phyloP scores from a whole-genome alignment of 2,797 vertebrate genomes.

The Eospalax fontanierii region DNA sequence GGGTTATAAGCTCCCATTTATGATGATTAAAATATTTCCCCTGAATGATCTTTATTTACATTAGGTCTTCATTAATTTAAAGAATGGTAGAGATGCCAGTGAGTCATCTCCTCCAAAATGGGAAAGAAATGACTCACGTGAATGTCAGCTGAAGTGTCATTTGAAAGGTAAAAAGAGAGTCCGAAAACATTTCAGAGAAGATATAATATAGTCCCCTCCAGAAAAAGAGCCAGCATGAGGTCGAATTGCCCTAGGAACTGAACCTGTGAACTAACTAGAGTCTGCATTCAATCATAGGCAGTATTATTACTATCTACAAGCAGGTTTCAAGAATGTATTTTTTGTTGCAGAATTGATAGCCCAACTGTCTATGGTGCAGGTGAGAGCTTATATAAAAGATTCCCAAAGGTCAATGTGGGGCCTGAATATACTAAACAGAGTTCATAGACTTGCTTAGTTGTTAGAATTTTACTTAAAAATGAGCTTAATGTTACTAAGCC shows the following conservation, averaged over 20 bases:
- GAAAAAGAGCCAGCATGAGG: not conserved
- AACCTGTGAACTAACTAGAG: not conserved
- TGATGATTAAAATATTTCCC: slow-evolving; percentile 13
- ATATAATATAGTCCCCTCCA: not conserved
- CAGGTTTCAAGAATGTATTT: not conserved
- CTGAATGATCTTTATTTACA: slow-evolving; percentile 44
- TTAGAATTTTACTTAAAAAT: slow-evolving; percentile 11
- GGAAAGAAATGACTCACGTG: not conserved
- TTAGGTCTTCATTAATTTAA: slow-evolving; percentile 33
- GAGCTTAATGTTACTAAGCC: not conserved
- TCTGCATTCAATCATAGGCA: not conserved
- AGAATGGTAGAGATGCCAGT: slow-evolving; percentile 10
- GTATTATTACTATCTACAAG: not conserved
- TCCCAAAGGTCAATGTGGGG: not conserved
- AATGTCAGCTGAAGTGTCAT: slow-evolving; percentile 27
- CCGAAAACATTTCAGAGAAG: not conserved
- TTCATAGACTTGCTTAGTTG: not conserved
- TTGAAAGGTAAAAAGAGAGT: slow-evolving; percentile 43
- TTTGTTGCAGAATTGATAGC: not conserved
- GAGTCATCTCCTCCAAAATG: not conserved
- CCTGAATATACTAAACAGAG: not conserved
- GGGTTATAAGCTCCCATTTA: not conserved
- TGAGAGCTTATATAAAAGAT: not conserved
- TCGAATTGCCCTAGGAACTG: not conserved
- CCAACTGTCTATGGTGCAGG: not conserved